Percentiles rank a stretch among this genome's conserved stretches.
Evolutionary conservation across 1,140 invertebrate genomes (phyloP).

Genomic region (Pantala flavescens): DNA sequence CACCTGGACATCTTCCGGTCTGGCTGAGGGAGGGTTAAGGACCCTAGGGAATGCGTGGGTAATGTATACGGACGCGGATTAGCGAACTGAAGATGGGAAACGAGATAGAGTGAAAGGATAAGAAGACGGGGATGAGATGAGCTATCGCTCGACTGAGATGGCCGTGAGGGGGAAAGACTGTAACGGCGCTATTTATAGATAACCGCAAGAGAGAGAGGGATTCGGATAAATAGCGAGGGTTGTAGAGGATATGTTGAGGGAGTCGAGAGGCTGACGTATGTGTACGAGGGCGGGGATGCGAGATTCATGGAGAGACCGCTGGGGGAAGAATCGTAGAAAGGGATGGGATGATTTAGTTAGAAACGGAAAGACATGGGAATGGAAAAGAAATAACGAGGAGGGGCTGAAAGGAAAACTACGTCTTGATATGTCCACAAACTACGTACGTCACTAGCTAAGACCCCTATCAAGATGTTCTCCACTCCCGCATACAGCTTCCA

Average conservation of each 20-base stretch:
- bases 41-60: not conserved
- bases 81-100: not conserved
- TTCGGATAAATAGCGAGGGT: not conserved
- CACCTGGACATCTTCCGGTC: too few species aligned
- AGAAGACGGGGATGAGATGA: not conserved
- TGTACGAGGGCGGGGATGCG: not conserved
- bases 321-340: not conserved
- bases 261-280: not conserved
- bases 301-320: not conserved
- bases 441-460: not conserved
- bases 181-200: not conserved
- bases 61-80: not conserved
- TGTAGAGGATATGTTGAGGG: not conserved
- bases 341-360: not conserved
- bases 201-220: not conserved
- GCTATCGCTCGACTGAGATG: not conserved
- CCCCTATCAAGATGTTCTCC: not conserved
- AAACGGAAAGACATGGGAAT: not conserved
- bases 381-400: not conserved
- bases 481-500: too few species aligned
- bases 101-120: not conserved
- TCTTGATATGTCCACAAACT: not conserved
- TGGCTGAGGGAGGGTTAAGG: not conserved
- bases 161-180: not conserved
- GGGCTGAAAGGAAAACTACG: not conserved